Evolutionary conservation across 2,797 vertebrate genomes (phyloP).

Genomic region (Sebastes matsubarae): DNA sequence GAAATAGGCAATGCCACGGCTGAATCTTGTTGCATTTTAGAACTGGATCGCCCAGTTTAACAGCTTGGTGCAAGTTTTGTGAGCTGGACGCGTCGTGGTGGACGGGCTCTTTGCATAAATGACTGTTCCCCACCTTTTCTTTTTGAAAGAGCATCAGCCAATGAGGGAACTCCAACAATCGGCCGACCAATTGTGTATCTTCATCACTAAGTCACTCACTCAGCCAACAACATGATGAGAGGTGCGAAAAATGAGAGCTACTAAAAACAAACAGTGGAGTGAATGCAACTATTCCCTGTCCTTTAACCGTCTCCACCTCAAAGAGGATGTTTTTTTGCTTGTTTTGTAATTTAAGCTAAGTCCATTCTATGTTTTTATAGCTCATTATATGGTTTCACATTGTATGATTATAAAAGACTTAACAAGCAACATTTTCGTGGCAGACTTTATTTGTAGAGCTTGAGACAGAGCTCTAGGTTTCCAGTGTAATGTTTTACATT

Average conservation of each 20-base stretch:
- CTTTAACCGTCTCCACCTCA: background rate
- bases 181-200: too few species aligned
- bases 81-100: too few species aligned
- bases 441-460: background rate
- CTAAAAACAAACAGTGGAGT: background rate
- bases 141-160: too few species aligned
- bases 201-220: too few species aligned
- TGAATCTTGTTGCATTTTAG: too few species aligned
- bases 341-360: background rate
- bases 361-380: background rate
- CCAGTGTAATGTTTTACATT: background rate
- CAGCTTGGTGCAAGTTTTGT: too few species aligned
- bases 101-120: too few species aligned
- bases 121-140: too few species aligned
- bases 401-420: background rate
- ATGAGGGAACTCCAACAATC: too few species aligned
- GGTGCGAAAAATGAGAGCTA: background rate
- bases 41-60: too few species aligned
- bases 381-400: background rate
- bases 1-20: too few species aligned
- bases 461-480: background rate
- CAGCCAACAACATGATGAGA: background rate
- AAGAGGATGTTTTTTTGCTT: background rate
- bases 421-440: background rate
- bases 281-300: background rate